Evolutionary conservation across 23 tunicate genomes (phyloP), one percentile per base, ranked within the genome.

Genomic region (Clavelina lepadiformis): DNA sequence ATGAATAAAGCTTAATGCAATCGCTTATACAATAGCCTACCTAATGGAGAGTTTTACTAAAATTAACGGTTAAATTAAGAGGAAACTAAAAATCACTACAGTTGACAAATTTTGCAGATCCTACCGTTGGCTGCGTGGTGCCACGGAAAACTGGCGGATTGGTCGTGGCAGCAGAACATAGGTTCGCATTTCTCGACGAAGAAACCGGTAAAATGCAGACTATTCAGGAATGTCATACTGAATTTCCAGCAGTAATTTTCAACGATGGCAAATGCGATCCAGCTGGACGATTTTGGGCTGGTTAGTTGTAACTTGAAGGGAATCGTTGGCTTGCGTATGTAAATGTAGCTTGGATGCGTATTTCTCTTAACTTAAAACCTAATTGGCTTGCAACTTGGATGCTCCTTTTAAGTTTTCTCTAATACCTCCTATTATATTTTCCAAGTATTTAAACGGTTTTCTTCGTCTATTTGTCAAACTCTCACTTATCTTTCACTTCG

Each of bases 221-320:
- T 13, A 73, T 88, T 33, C 33, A 78, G 53, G 75, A 68, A 58
- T 44, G 54, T 1, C 65, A 66, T 36, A 31, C 32, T 50, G 69
- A 80, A 35, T 63, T 56, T 53, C 75, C 77, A 3, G 31, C 62
- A 28, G 69, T 67, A 35, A 72, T 77, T 15, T 74, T 88, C 41
- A 88, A 88, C 65, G 96, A 88, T 55, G 96, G 96, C 19, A 88
- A 88, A 67, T 88, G 96, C 47, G 96, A 88, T 46, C 88, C 96
- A 5, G 78, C 74, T 20, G 96, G 96, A 15, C 58, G 96, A 26
- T 88, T 88, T 57, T 88, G 96, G 96, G 88, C 88, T 25, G 96
- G 96, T 80, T 46, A 58, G 76, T 6, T n/a, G 21, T n/a, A 25
- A n/a, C 19, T 19, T 19, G 51, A 46, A 0, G n/a, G n/a, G 20